Conservation (phyloP, 2,113 vertebrate species). For the Arizona elegans region DNA sequence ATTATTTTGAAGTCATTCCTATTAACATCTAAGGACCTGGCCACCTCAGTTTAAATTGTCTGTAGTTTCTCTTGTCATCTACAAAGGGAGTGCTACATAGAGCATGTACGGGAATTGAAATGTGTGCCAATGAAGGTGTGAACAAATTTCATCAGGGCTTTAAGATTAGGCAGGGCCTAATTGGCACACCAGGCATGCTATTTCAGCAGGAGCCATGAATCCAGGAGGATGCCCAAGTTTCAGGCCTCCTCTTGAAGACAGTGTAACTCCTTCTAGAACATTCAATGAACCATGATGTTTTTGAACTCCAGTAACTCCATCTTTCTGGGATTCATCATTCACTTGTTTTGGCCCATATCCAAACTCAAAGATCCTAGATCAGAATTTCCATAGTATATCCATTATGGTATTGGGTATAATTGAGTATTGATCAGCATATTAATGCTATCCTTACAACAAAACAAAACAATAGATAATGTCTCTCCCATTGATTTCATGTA, state of each 20-base stretch:
- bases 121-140: too few relatives aligned
- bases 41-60: too few relatives aligned
- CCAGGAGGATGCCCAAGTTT: too few relatives aligned
- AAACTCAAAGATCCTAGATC: background rate
- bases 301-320: background rate
- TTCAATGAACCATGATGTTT: background rate
- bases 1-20: too few relatives aligned
- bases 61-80: too few relatives aligned
- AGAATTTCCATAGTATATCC: background rate
- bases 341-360: background rate
- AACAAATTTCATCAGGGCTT: too few relatives aligned
- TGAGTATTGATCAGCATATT: background rate
- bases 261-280: background rate
- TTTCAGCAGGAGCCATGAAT: too few relatives aligned
- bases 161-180: too few relatives aligned
- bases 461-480: background rate
- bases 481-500: background rate
- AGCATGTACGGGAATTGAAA: too few relatives aligned
- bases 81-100: too few relatives aligned
- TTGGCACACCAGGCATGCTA: too few relatives aligned
- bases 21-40: too few relatives aligned
- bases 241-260: background rate
- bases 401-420: background rate
- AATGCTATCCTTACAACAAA: background rate
- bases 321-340: background rate